Evolutionary conservation across 2,888 invertebrate genomes (phyloP).

Genomic region (Antitype chi): DNA sequence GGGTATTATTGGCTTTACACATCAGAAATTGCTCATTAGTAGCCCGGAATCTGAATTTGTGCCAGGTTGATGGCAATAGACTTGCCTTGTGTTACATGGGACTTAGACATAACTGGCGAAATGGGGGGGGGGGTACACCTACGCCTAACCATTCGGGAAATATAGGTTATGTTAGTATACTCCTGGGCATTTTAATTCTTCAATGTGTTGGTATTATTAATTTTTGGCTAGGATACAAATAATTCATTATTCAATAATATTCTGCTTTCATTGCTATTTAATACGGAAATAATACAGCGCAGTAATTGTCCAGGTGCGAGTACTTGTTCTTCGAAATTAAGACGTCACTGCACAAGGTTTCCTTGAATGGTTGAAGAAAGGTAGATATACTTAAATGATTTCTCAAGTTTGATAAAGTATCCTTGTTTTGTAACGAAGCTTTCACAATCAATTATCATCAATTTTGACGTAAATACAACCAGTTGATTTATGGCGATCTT

Average conservation of each 20-base stretch:
- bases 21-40: not conserved
- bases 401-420: not conserved
- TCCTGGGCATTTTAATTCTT: not conserved
- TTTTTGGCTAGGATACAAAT: not conserved
- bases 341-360: constrained; percentile 5
- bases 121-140: not conserved
- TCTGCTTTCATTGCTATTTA: constrained; percentile 28
- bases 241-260: constrained; percentile 31
- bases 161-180: not conserved
- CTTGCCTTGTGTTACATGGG: not conserved
- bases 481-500: not conserved
- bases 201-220: not conserved
- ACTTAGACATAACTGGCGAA: not conserved
- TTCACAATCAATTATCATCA: not conserved
- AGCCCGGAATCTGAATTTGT: not conserved
- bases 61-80: not conserved
- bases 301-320: constrained; percentile 1
- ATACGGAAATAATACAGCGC: constrained; percentile 23
- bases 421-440: not conserved
- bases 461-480: not conserved
- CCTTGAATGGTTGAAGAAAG: not conserved
- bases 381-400: not conserved
- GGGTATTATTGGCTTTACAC: not conserved
- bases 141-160: not conserved
- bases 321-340: constrained; percentile 26